Evolutionary conservation across 2,113 vertebrate species (phyloP), one percentile per base, ranked within the genome.

Genomic region (Dipodomys stephensi): DNA sequence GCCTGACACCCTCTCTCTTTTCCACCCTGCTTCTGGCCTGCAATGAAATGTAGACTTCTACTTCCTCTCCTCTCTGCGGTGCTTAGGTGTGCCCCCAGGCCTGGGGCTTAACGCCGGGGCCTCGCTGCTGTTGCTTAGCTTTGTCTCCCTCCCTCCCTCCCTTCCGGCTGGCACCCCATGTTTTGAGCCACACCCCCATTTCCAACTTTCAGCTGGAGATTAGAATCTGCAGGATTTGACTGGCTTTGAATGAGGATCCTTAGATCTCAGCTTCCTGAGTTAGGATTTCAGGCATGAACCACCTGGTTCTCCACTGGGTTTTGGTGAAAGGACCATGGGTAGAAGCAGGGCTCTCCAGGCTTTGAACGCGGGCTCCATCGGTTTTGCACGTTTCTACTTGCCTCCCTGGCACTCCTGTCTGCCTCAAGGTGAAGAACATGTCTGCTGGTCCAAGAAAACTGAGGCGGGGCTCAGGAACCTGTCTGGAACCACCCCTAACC

Each of bases 31-130:
- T 32, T 27, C 19, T 27, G 20, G 11, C 7, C 7, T 32, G 23
- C 86, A 88, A 88, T 87, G 88, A 96, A 92, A 69, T 69, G 65
- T 67, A 60, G 11, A 67, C 68, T 71, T 86, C 57, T 62, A 86
- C 64, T 88, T 85, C 32, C 35, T 82, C 71, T 39, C 39, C 4
- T 39, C 3, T 39, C 39, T 39, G 39, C 39, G 39, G 39, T 39
- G 39, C 39, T 7, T 65, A 28, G 6, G 49, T 49, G 49, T 49
- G 49, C 49, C 49, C 49, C 49, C 49, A 49, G 49, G 49, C 8
- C 49, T 9, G 49, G 49, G 49, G 49, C 49, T 49, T 49, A 12
- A 4, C 8, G 9, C 8, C 49, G 49, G 49, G 49, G 49, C 49
- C 49, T 49, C 12, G 9, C 49, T 49, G 49, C 49, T 49, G 49